These are phyloP conservation scores for Drosophila peninsularis DNA, from an alignment of 2,888 invertebrate genomes.

Conservation along the genomic window DNA sequence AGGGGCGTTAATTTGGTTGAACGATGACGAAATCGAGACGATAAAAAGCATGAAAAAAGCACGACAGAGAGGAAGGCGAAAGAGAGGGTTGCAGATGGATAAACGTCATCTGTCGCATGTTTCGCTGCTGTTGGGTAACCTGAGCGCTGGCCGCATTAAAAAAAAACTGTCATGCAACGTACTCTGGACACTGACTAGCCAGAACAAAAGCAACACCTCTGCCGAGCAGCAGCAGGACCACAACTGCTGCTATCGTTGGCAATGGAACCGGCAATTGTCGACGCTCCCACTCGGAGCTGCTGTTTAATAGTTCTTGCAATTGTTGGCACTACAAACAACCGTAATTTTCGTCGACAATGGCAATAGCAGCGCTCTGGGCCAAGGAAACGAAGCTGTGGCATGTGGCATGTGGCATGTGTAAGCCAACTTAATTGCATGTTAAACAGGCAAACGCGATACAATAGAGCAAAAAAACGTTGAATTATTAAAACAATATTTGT, in stretches of 20 bases:
- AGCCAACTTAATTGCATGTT: constrained; percentile 72
- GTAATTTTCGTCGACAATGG: constrained; percentile 65
- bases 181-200: constrained; percentile 27
- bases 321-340: constrained; percentile 68
- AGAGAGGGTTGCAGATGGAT: constrained; percentile 5
- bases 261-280: constrained; percentile 54
- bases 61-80: not conserved
- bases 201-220: constrained; percentile 15
- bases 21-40: constrained; percentile 74
- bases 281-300: constrained; percentile 18
- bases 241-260: constrained; percentile 22
- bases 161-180: constrained; percentile 19
- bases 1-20: constrained; percentile 52
- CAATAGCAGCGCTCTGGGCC: constrained; percentile 8
- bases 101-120: constrained; percentile 60
- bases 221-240: constrained; percentile 6
- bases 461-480: constrained; percentile 52
- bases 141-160: constrained; percentile 26
- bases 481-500: constrained; percentile 76
- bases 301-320: constrained; percentile 65
- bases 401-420: constrained; percentile 34
- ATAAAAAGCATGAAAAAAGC: constrained; percentile 16
- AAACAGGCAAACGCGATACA: constrained; percentile 44
- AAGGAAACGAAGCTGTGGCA: constrained; percentile 18
- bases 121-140: constrained; percentile 33